These are phyloP conservation scores for Psittacula cyanocephala DNA, from an alignment of 2,113 vertebrate genomes.

Conservation along the genomic window DNA sequence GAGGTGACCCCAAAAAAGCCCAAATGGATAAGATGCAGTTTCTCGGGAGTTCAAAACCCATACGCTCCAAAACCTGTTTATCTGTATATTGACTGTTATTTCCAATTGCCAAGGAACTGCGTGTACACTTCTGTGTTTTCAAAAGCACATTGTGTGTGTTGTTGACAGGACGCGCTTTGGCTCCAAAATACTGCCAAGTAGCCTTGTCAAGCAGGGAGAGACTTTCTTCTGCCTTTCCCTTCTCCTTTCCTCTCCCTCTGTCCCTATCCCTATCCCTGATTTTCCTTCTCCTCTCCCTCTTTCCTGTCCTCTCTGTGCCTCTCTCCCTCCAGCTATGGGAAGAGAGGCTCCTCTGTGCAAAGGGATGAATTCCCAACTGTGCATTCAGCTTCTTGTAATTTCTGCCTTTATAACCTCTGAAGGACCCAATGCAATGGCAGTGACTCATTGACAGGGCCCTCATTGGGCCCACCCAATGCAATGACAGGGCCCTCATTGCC, in stretches of 20 bases:
- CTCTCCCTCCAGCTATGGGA: background rate
- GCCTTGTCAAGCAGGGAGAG: background rate
- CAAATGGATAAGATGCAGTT: background rate
- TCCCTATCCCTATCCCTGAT: background rate
- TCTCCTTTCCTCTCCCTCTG: background rate
- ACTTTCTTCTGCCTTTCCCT: background rate
- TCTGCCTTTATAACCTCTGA: background rate
- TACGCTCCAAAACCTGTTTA: conserved; percentile 16
- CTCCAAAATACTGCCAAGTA: background rate
- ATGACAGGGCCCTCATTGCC: background rate
- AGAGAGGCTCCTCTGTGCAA: background rate
- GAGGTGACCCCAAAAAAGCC: background rate
- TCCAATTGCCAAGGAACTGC: conserved; percentile 27
- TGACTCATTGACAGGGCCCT: background rate
- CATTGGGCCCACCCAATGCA: too few species aligned
- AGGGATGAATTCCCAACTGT: background rate
- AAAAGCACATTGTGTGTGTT: conserved; percentile 2
- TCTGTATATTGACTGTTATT: background rate
- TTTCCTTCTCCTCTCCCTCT: background rate
- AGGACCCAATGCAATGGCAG: background rate
- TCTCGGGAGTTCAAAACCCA: background rate
- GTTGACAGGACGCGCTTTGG: background rate
- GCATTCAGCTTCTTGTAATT: background rate
- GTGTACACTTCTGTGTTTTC: background rate
- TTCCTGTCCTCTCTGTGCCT: background rate